Percentiles rank a stretch among this genome's conserved stretches.
Evolutionary conservation across 2,113 vertebrate genomes (phyloP).

Genomic region (Bubo scandiacus): DNA sequence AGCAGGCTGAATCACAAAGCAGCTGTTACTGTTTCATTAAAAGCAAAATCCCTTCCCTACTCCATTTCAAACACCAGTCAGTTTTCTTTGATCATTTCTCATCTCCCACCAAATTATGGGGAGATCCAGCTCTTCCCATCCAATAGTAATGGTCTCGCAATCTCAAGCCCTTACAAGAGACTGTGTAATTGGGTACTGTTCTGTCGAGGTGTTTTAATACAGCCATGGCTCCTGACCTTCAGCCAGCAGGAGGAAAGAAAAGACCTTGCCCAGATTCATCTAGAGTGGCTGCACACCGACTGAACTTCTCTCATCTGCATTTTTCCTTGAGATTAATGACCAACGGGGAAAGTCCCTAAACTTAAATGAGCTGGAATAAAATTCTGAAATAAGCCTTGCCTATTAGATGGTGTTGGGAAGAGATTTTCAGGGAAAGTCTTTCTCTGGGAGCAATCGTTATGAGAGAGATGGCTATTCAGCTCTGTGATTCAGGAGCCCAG

Average conservation of each 20-base stretch:
- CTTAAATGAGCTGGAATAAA: slow-evolving; percentile 48
- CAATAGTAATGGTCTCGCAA: neutral
- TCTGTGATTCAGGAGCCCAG: neutral
- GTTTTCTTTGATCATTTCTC: slow-evolving; percentile 10
- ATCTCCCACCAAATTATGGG: slow-evolving; percentile 13
- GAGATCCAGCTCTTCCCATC: neutral
- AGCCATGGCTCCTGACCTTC: slow-evolving; percentile 47
- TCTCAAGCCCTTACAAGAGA: neutral
- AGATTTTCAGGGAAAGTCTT: neutral
- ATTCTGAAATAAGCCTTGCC: slow-evolving; percentile 19
- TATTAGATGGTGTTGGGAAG: slow-evolving; percentile 3
- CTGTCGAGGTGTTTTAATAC: neutral
- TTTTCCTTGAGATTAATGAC: slow-evolving; percentile 48
- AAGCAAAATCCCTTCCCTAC: neutral
- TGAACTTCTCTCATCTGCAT: slow-evolving; percentile 46
- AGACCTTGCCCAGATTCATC: slow-evolving; percentile 1
- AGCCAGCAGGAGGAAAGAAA: slow-evolving; percentile 42
- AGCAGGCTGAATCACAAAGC: slow-evolving; percentile 13
- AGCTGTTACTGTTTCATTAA: slow-evolving; percentile 17
- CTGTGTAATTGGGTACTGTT: slow-evolving; percentile 38
- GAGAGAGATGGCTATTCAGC: neutral
- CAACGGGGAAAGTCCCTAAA: neutral
- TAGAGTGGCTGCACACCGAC: neutral
- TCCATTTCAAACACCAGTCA: neutral
- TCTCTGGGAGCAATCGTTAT: neutral